Evolutionary conservation across 2,888 invertebrate species (phyloP).

Genomic region (Xanthorhoe spadicearia): DNA sequence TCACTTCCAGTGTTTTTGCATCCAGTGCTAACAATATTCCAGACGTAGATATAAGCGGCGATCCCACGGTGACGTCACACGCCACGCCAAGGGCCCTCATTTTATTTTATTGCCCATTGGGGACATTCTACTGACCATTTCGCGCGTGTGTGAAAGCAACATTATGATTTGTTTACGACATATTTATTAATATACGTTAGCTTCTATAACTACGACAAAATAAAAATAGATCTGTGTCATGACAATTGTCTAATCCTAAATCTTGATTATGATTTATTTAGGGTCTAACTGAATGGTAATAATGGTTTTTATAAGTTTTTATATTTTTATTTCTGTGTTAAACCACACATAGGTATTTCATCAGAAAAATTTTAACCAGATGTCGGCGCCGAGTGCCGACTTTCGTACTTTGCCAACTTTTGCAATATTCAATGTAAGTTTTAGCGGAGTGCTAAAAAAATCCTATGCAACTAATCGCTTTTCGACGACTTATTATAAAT

Average conservation of each 20-base stretch:
- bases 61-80: conserved; percentile 61
- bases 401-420: too few relatives aligned
- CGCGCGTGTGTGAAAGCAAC: conserved; percentile 39
- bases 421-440: too few relatives aligned
- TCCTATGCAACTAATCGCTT: too few relatives aligned
- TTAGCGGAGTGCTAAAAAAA: too few relatives aligned
- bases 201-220: not conserved
- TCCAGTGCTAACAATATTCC: conserved; percentile 40
- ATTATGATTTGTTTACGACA: conserved; percentile 48
- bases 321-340: too few relatives aligned
- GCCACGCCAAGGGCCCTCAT: conserved; percentile 56
- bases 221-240: not conserved
- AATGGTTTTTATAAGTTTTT: too few relatives aligned
- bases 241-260: not conserved
- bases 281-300: too few relatives aligned
- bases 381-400: too few relatives aligned
- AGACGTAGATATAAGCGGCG: conserved; percentile 47
- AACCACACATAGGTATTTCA: too few relatives aligned
- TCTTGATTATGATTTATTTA: not conserved
- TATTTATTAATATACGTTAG: conserved; percentile 26
- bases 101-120: conserved; percentile 63
- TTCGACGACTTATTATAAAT: too few relatives aligned
- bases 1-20: not conserved
- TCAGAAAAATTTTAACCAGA: too few relatives aligned
- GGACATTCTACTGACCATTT: conserved; percentile 46